phyloP scores from a whole-genome alignment of 2,888 invertebrate species.

The Machimus atricapillus region DNA sequence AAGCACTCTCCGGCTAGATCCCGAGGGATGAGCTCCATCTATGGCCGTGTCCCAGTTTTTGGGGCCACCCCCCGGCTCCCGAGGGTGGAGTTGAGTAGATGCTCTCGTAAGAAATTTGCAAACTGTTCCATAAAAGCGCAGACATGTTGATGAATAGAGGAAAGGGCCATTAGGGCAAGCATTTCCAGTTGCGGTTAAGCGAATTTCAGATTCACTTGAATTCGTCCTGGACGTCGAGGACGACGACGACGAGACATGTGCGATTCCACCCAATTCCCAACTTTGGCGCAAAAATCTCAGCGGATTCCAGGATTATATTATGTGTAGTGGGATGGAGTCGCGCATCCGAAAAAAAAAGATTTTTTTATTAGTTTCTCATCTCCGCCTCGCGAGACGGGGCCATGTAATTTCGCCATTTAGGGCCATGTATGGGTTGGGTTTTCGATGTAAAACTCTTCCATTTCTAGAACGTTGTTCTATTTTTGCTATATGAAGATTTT shows the following conservation, averaged over 20 bases:
- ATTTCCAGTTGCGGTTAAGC: conserved; percentile 31
- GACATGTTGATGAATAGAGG: conserved; percentile 30
- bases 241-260: neutral
- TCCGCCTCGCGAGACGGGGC: neutral
- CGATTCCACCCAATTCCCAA: neutral
- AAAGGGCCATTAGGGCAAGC: conserved; percentile 36
- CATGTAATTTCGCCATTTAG: neutral
- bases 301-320: neutral
- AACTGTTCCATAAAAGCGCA: conserved; percentile 28
- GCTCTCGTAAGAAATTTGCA: conserved; percentile 20
- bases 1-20: neutral
- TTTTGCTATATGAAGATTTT: neutral
- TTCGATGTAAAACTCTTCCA: neutral
- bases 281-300: neutral
- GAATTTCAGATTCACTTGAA: conserved; percentile 21
- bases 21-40: neutral
- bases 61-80: neutral
- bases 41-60: conserved; percentile 3
- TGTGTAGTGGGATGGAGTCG: neutral
- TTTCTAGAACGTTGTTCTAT: neutral
- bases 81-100: neutral
- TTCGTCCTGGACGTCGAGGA: neutral
- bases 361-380: neutral
- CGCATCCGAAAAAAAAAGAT: neutral
- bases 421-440: neutral